Base-by-base conservation (phyloP, 2,888 invertebrate genomes). In the Drosophila niveifrons region DNA sequence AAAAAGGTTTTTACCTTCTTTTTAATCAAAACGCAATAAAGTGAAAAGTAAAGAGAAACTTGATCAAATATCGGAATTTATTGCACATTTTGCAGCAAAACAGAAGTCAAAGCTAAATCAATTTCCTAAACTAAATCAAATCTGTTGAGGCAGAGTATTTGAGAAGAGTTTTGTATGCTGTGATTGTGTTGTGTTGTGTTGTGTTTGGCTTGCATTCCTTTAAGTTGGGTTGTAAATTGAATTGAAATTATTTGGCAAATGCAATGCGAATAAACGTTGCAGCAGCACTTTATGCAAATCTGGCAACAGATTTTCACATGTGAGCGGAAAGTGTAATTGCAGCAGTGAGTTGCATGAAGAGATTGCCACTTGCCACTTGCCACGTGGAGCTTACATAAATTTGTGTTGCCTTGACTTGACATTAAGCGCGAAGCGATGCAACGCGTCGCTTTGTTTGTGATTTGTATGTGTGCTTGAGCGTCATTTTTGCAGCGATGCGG, bases 241-340 rank as follows among this genome's bases (percentile, higher is more conserved):
- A 81, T 83, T 78, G 69, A 70, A 84, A 81, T 78, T 83, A 75
- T 83, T 80, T 70, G 74, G 66, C 75, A 81, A 80, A 65, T 71
- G 66, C 39, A 8, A 39, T n/a, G 75, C 34, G 11, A 36, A 11
- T 36, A 52, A 63, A 29, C 46, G 71, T 18, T 58, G 78, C 69
- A 61, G 78, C 69, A 61, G 62, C 81, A 66, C 65, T 82, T 75
- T 78, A 78, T 78, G 82, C 79, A 79, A 78, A 78, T 78, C 79
- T 51, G 61, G 43, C 51, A 75, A 78, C 70, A 78, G 78, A 78
- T 81, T 81, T 70, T 57, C 70, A 57, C 55, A 43, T 51, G 17
- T n/a, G n/a, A 13, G 44, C 13, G 10, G 31, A 31, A 31, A 34
- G 41, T 29, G 71, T 58, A 65, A 71, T 71, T 72, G 72, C 65